These are phyloP conservation scores for Polypterus senegalus DNA, from an alignment of 2,113 vertebrate genomes.

Conservation along the genomic window DNA sequence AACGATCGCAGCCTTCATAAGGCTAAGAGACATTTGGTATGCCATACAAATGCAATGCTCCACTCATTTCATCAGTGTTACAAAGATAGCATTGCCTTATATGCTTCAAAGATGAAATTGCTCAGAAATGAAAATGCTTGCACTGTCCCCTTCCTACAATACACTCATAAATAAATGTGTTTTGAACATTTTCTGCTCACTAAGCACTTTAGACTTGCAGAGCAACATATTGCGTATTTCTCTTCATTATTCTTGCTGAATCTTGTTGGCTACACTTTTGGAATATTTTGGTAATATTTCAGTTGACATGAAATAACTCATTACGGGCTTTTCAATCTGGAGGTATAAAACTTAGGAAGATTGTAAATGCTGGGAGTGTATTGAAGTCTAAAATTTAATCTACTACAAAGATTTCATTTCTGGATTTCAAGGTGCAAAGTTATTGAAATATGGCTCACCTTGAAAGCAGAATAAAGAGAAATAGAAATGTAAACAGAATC, in stretches of 20 bases:
- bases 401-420: constrained; percentile 12
- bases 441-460: constrained; percentile 1
- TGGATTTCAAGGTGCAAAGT: constrained; percentile 1
- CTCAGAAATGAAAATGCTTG: background rate
- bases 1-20: background rate
- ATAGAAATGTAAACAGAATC: background rate
- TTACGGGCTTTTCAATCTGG: constrained; percentile 9
- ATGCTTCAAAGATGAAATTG: background rate
- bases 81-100: background rate
- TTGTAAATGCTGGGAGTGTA: constrained; percentile 6
- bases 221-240: constrained; percentile 6
- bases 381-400: constrained; percentile 13
- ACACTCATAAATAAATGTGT: constrained; percentile 8
- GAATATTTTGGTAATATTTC: constrained; percentile 11
- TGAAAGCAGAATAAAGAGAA: background rate
- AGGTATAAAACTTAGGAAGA: constrained; percentile 8
- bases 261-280: constrained; percentile 3
- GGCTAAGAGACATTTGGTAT: background rate
- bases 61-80: background rate
- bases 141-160: constrained; percentile 1
- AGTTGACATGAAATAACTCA: constrained; percentile 9
- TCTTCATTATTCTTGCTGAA: constrained; percentile 11
- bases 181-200: constrained; percentile 5
- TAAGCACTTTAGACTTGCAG: background rate
- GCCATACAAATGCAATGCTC: background rate